A percentile compares a stretch with the other conserved stretches of the same genome.
Conservation (phyloP, 2,797 vertebrate genomes). For the Catharus ustulatus region DNA sequence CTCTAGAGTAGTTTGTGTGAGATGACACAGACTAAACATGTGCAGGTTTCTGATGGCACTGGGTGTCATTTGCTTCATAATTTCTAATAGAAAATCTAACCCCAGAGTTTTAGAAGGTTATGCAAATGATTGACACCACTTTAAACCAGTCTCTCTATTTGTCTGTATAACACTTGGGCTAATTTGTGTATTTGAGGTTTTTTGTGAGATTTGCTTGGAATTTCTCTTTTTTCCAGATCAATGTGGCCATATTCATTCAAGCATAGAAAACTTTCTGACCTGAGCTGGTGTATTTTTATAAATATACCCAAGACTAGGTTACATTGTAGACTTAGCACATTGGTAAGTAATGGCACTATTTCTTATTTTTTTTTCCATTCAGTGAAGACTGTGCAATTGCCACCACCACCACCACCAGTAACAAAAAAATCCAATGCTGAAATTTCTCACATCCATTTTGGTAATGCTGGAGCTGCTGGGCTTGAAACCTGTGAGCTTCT, state of each 20-base stretch:
- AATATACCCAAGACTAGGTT: not conserved
- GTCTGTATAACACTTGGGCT: not conserved
- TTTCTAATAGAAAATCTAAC: not conserved
- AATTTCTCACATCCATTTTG: not conserved
- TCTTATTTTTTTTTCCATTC: not conserved
- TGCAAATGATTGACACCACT: not conserved
- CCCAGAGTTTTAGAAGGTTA: not conserved
- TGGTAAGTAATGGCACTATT: not conserved
- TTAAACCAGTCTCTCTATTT: not conserved
- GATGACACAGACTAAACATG: not conserved
- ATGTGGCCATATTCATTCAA: not conserved
- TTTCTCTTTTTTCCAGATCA: not conserved
- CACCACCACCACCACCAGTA: too few species aligned
- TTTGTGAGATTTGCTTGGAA: not conserved
- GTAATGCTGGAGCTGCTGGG: not conserved
- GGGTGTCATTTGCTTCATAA: not conserved
- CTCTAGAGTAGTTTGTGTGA: not conserved
- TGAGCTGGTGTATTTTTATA: not conserved
- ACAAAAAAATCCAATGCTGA: rapidly evolving
- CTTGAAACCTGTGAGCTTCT: not conserved
- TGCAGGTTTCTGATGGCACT: not conserved
- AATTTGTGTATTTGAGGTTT: not conserved
- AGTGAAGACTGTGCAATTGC: too few species aligned
- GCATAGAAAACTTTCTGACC: not conserved
- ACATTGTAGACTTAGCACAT: not conserved